Evolutionary conservation across 2,888 invertebrate genomes (phyloP).

Genomic region (Oxytorus armatus): DNA sequence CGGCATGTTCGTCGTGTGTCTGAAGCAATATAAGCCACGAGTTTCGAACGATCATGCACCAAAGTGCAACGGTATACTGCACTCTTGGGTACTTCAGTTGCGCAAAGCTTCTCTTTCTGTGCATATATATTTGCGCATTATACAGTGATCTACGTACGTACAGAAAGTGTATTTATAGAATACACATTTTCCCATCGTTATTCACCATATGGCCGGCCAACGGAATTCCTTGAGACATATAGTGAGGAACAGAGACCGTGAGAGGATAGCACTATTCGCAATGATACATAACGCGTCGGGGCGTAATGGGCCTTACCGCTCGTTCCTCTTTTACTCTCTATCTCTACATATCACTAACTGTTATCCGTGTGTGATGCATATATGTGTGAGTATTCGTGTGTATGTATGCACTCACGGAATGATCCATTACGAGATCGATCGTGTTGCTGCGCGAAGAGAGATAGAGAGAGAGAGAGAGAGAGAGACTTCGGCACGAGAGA

Average conservation of each 20-base stretch:
- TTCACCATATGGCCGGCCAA: conserved; percentile 72
- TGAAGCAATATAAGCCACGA: conserved; percentile 41
- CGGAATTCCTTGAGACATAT: conserved; percentile 69
- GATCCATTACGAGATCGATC: conserved; percentile 72
- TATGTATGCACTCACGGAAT: conserved; percentile 66
- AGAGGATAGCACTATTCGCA: conserved; percentile 73
- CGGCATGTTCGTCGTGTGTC: conserved; percentile 28
- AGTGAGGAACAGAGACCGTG: conserved; percentile 58
- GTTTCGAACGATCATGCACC: conserved; percentile 74
- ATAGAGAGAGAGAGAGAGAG: conserved; percentile 5
- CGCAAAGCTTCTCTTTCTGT: conserved; percentile 35
- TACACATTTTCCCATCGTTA: conserved; percentile 79
- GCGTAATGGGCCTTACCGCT: conserved; percentile 77
- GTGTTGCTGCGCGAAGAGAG: conserved; percentile 45
- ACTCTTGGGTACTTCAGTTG: conserved; percentile 55
- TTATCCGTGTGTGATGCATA: background rate
- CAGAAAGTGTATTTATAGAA: conserved; percentile 38
- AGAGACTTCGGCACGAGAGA: conserved; percentile 39
- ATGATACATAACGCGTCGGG: conserved; percentile 79
- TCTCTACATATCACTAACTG: conserved; percentile 48
- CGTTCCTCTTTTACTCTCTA: conserved; percentile 69
- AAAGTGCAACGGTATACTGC: conserved; percentile 77
- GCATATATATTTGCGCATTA: conserved; percentile 16
- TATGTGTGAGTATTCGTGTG: conserved; percentile 15
- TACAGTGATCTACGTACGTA: conserved; percentile 35